Evolutionary conservation across 1,140 invertebrate species (phyloP), one percentile per base, ranked within the genome.

Genomic region (Leptonema lineaticorne): DNA sequence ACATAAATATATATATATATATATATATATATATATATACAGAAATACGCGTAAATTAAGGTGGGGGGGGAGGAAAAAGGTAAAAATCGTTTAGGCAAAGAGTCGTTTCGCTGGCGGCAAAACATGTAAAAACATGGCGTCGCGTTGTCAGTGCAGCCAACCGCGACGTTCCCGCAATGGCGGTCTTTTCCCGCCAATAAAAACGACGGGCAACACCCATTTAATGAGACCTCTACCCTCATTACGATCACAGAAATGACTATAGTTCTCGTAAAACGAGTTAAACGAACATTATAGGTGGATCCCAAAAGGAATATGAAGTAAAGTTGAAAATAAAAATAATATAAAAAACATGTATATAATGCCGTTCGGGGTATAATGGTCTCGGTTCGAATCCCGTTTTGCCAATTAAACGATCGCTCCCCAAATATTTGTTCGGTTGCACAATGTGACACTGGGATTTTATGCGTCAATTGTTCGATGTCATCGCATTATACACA

Each of bases 391-490:
- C 22, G 27, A 53, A 53, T 53, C 50, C 50, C 50, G 22, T 20
- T 22, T 53, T 24, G 50, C 50, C 50, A 53, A 53, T 53, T 22
- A 53, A 24, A 16, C 37, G 37, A 41, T 16, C 27, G 6, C 50
- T 53, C 50, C 50, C 50, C n/a, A 53, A 53, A 53, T 53, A 53
- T 53, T 53, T 53, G 50, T 53, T 53, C 50, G 27, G 50, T 53
- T 53, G 50, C 8, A 53, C 50, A 53, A 53, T 53, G 27, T 53
- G 50, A 14, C 50, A 22, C 50, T 53, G 50, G 50, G 50, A 53
- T 53, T 53, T 53, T 45, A 45, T 45, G n/a, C 37, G 37, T 45
- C 37, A 45, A 45, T 45, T 45, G 37, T n/a, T n/a, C n/a, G n/a
- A n/a, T n/a, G n/a, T n/a, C n/a, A n/a, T n/a, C n/a, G n/a, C n/a